Evolutionary conservation across 2,113 vertebrate species (phyloP).

Genomic region (Athene cunicularia): DNA sequence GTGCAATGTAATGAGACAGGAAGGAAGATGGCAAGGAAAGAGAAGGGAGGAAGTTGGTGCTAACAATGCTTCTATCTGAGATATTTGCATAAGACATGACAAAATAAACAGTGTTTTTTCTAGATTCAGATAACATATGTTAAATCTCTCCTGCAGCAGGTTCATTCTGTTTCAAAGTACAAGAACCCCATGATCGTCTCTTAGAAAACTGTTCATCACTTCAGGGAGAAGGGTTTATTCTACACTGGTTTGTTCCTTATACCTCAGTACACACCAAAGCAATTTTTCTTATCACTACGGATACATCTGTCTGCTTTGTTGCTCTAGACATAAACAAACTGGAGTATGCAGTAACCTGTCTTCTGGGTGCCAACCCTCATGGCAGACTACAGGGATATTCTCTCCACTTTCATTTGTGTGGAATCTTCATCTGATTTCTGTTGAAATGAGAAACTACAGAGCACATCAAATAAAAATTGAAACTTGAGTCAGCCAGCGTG

Average conservation of each 20-base stretch:
- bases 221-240: neutral
- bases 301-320: constrained; percentile 8
- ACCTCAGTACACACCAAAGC: neutral
- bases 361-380: neutral
- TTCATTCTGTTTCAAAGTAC: neutral
- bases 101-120: neutral
- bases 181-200: neutral
- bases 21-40: constrained; percentile 49
- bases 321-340: constrained; percentile 6
- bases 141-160: neutral
- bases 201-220: neutral
- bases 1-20: neutral
- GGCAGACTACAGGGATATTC: neutral
- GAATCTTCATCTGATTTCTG: neutral
- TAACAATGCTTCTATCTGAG: constrained; percentile 23
- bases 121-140: neutral
- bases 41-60: constrained; percentile 43
- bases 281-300: neutral
- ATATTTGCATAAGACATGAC: neutral
- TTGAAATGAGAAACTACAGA: constrained; percentile 1
- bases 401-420: neutral
- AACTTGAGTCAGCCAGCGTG: neutral
- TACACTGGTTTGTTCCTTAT: neutral
- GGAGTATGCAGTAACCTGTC: neutral
- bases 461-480: neutral